Base-by-base conservation (phyloP, 2,888 invertebrate species). In the Smittia aterrima region DNA sequence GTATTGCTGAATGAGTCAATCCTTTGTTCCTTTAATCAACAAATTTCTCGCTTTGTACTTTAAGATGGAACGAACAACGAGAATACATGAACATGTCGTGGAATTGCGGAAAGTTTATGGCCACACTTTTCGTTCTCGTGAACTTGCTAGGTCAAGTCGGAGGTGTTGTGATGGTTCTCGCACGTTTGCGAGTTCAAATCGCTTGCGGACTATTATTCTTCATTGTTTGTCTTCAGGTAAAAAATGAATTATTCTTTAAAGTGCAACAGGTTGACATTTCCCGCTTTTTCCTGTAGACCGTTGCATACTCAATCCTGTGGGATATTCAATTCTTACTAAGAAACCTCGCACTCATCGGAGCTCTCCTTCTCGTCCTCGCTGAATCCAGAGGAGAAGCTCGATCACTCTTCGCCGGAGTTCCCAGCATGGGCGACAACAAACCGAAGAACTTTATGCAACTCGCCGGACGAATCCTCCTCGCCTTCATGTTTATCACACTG, bases 401-500 rank as follows among this genome's bases (percentile, higher is more conserved):
- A 78, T 95, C 95, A 80, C 86, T 99, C 74, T 98, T 99, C 84
- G 98, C 99, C 66, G 99, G 99, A 22, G 94, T 95, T 75, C 95
- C 95, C 66, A 89, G 91, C 4, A 83, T 95, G 72, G 94, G 94
- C 76, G 98, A 99, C 79, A 98, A 96, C 84, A 95, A 95, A 81
- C 98, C 97, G 74, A 98, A 98, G 85, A 95, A 93, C 78, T 95
- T 97, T 83, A 87, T 99, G 81, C 97, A 98, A 85, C 86, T 99
- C 40, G 95, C 96, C 74, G 99, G 99, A 41, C 89, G 99, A 78
- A 89, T 98, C 77, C 87, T 99, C 74, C 87, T 99, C 75, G 97
- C 98, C 24, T 97, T 99, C 84, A 99, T 99, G 99, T 99, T 99
- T 83, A 89, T 98, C 80, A 98, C 98, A 9, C 86, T 99, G 74